A percentile compares a stretch with the other conserved stretches of the same genome.
phyloP scores from a whole-genome alignment of 2,888 invertebrate genomes.

The Campaea margaritaria region DNA sequence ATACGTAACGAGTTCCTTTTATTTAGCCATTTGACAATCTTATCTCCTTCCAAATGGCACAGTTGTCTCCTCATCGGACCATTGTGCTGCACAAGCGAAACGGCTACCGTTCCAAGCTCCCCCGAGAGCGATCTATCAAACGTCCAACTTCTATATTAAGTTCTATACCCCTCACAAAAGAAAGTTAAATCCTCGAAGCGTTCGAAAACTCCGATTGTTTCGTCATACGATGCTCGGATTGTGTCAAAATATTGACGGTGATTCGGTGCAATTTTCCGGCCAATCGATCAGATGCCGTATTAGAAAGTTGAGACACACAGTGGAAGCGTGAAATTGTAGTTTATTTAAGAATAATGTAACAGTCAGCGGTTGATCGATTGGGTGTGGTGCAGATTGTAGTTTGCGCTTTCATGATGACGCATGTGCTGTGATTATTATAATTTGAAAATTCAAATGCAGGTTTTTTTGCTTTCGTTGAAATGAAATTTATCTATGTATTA shows the following conservation, averaged over 20 bases:
- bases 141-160: conserved; percentile 68
- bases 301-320: conserved; percentile 63
- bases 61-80: conserved; percentile 51
- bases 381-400: conserved; percentile 35
- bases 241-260: conserved; percentile 82
- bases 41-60: conserved; percentile 51
- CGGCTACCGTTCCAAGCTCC: conserved; percentile 66
- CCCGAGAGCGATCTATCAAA: conserved; percentile 81
- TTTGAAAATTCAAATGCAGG: conserved; percentile 4
- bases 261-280: conserved; percentile 75
- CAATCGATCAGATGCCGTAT: conserved; percentile 72
- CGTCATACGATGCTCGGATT: conserved; percentile 75
- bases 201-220: conserved; percentile 75
- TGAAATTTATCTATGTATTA: background rate
- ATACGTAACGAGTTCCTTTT: background rate
- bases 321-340: conserved; percentile 74
- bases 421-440: conserved; percentile 27
- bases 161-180: conserved; percentile 66
- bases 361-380: conserved; percentile 44
- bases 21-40: conserved; percentile 25
- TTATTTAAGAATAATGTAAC: conserved; percentile 62
- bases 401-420: conserved; percentile 30
- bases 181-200: conserved; percentile 34
- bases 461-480: background rate
- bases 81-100: conserved; percentile 53